A percentile compares a stretch with the other conserved stretches of the same genome.
These are phyloP conservation scores for Diarsia dahlii DNA, from an alignment of 2,888 invertebrate genomes.

Conservation along the genomic window DNA sequence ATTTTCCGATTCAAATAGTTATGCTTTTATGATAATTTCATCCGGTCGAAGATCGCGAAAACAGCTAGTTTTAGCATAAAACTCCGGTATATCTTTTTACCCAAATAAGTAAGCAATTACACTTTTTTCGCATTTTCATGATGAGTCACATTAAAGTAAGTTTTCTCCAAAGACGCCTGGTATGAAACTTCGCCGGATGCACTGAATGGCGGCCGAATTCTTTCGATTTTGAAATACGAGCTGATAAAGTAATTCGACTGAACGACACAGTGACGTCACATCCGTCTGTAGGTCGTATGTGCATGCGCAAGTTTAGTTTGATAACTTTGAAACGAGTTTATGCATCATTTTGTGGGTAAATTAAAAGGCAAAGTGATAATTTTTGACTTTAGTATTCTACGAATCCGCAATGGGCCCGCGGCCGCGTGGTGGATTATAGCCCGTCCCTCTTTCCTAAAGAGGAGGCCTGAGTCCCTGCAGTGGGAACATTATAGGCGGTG, in stretches of 20 bases:
- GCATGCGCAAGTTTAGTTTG: slow-evolving; percentile 33
- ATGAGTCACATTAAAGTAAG: not conserved
- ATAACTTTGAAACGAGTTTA: slow-evolving; percentile 45
- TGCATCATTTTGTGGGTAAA: slow-evolving; percentile 21
- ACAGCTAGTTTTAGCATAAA: too few species aligned
- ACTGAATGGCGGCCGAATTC: slow-evolving; percentile 5
- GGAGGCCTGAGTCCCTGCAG: too few species aligned
- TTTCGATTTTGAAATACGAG: slow-evolving; percentile 38
- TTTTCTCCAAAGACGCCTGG: not conserved
- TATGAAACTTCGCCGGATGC: too few species aligned
- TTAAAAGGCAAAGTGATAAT: not conserved
- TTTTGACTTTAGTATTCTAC: slow-evolving; percentile 17
- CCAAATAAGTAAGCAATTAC: not conserved
- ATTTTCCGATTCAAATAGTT: too few species aligned
- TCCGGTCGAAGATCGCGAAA: too few species aligned
- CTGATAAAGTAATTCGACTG: slow-evolving; percentile 44
- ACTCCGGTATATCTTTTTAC: too few species aligned
- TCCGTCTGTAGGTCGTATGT: slow-evolving; percentile 30
- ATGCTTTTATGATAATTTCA: too few species aligned
- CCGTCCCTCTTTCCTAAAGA: too few species aligned
- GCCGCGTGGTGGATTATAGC: too few species aligned
- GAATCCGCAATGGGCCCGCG: too few species aligned
- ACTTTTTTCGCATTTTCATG: not conserved
- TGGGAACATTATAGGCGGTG: too few species aligned
- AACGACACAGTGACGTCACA: slow-evolving; percentile 20